A percentile compares a stretch with the other conserved stretches of the same genome.
Conservation (phyloP, 2,888 invertebrate genomes). For the Agriopis marginaria region DNA sequence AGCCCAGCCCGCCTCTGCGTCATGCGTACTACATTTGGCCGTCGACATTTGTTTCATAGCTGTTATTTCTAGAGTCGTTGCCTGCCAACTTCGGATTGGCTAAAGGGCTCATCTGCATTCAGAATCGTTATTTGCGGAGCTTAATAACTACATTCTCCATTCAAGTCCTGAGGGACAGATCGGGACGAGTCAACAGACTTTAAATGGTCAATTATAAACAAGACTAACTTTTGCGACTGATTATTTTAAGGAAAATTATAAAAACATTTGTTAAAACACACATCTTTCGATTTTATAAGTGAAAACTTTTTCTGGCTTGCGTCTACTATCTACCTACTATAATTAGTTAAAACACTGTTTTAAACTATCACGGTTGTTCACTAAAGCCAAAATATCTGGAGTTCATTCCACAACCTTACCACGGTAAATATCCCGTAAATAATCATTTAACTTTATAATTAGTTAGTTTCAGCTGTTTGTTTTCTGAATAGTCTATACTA, state of each 20-base stretch:
- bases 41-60: conserved; percentile 75
- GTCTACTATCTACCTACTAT: too few relatives aligned
- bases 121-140: conserved; percentile 73
- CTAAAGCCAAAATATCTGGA: too few relatives aligned
- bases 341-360: too few relatives aligned
- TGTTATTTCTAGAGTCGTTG: conserved; percentile 76
- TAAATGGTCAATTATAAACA: not conserved
- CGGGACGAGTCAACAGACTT: conserved; percentile 26
- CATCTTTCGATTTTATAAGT: too few relatives aligned
- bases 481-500: too few relatives aligned
- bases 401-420: too few relatives aligned
- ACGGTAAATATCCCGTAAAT: too few relatives aligned
- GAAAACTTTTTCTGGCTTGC: too few relatives aligned
- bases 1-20: conserved; percentile 64
- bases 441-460: too few relatives aligned
- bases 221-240: not conserved
- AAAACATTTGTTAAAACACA: not conserved
- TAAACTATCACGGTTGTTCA: too few relatives aligned
- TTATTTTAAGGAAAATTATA: not conserved
- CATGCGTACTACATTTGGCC: conserved; percentile 64
- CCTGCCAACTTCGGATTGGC: conserved; percentile 78
- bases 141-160: conserved; percentile 71
- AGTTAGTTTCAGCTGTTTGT: too few relatives aligned
- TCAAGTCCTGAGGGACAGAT: conserved; percentile 60
- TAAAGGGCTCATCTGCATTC: conserved; percentile 78